Evolutionary conservation across 2,888 invertebrate genomes (phyloP).

Genomic region (Rhagonycha lutea): DNA sequence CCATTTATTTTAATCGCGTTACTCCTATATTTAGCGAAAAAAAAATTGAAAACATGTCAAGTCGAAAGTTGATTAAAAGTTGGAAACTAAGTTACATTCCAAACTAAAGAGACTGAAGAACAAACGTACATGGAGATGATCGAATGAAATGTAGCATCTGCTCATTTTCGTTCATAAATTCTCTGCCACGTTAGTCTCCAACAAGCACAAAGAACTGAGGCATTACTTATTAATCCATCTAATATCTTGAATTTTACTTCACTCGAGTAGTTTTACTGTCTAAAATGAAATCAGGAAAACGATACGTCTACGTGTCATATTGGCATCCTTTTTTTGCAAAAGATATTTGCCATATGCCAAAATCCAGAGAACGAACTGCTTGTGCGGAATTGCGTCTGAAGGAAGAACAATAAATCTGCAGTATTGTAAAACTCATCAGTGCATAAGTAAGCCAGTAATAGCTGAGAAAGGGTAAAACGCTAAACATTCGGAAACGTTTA

Average conservation of each 20-base stretch:
- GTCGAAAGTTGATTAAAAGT: background rate
- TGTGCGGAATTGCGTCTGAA: constrained; percentile 20
- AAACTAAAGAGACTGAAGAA: background rate
- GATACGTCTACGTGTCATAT: constrained; percentile 8
- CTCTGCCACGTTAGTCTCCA: constrained; percentile 11
- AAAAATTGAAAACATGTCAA: background rate
- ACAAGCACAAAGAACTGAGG: constrained; percentile 23
- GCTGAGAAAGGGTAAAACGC: constrained; percentile 51
- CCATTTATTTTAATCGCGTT: background rate
- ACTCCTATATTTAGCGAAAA: background rate
- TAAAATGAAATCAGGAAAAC: constrained; percentile 10
- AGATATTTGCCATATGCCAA: constrained; percentile 17
- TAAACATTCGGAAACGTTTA: constrained; percentile 53
- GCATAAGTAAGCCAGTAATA: constrained; percentile 55
- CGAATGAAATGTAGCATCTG: constrained; percentile 10
- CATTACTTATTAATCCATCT: constrained; percentile 32
- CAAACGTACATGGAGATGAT: background rate
- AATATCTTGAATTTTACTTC: constrained; percentile 33
- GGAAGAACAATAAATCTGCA: constrained; percentile 51
- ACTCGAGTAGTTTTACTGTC: constrained; percentile 27
- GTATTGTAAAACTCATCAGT: constrained; percentile 53
- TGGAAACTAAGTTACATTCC: background rate
- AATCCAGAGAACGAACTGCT: constrained; percentile 26
- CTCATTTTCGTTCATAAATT: constrained; percentile 19
- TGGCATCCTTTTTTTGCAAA: constrained; percentile 17